These are phyloP conservation scores for Eupleurogrammus muticus DNA, from an alignment of 2,797 vertebrate genomes.

Conservation along the genomic window DNA sequence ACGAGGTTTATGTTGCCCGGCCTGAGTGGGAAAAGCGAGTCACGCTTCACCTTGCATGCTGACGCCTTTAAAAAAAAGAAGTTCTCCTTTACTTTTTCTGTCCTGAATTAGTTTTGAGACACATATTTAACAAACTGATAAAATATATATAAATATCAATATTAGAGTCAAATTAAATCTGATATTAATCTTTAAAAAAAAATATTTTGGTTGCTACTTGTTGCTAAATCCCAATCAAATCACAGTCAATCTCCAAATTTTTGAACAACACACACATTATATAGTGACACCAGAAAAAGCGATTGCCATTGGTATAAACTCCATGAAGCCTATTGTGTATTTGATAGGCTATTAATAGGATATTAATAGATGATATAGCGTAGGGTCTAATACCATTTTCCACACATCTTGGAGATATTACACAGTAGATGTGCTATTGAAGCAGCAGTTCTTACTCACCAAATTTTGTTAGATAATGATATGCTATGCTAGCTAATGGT, in stretches of 20 bases:
- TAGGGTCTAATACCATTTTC: neutral
- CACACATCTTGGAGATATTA: neutral
- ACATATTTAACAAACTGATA: neutral
- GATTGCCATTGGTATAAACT: neutral
- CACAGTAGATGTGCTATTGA: too few species aligned
- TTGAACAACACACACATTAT: neutral
- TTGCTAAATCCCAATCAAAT: neutral
- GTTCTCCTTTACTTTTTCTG: slow-evolving; percentile 1
- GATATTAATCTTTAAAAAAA: neutral
- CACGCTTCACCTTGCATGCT: neutral
- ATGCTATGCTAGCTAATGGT: too few species aligned
- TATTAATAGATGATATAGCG: too few species aligned
- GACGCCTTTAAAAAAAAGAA: neutral
- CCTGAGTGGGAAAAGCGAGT: neutral
- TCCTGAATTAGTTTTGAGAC: neutral
- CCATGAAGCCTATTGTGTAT: too few species aligned
- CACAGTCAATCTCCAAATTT: neutral
- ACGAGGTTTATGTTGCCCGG: slow-evolving; percentile 23
- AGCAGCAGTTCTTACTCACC: too few species aligned
- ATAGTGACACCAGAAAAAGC: neutral
- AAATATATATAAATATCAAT: neutral
- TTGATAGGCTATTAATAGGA: too few species aligned
- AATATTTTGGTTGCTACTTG: neutral
- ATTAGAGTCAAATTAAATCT: neutral
- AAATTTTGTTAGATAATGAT: neutral